phyloP scores from a whole-genome alignment of 2,888 invertebrate genomes.

The Therioaphis trifolii region DNA sequence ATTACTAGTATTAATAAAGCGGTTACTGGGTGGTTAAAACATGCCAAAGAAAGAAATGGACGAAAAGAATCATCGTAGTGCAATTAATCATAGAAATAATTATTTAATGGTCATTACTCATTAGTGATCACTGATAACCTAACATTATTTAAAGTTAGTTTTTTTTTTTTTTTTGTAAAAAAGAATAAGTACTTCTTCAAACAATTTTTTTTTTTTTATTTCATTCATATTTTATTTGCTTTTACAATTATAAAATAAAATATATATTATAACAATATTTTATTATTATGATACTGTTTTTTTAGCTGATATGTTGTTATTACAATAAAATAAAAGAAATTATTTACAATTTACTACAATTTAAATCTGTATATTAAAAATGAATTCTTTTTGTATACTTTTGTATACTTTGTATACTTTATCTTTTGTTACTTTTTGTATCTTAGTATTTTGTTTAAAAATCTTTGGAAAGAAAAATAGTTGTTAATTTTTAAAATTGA shows the following conservation, averaged over 20 bases:
- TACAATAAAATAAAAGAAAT: too few relatives aligned
- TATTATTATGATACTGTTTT: neutral
- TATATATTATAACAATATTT: too few relatives aligned
- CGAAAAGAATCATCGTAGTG: neutral
- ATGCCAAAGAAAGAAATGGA: conserved; percentile 2
- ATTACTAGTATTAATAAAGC: neutral
- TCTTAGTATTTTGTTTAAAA: neutral
- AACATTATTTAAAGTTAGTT: too few relatives aligned
- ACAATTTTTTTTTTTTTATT: too few relatives aligned
- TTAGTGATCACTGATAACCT: too few relatives aligned
- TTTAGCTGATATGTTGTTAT: neutral
- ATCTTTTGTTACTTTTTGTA: too few relatives aligned
- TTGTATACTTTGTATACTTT: too few relatives aligned
- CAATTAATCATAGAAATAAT: too few relatives aligned
- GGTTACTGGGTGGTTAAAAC: conserved; percentile 3
- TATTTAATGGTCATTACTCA: too few relatives aligned
- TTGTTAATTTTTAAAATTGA: too few relatives aligned
- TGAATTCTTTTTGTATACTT: neutral
- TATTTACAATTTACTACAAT: neutral
- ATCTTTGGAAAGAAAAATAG: neutral
- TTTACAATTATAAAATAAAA: neutral
- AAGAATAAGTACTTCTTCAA: too few relatives aligned
- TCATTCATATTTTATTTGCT: neutral
- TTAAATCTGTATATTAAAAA: neutral
- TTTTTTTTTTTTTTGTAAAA: too few relatives aligned